phyloP scores from a whole-genome alignment of 2,113 vertebrate genomes.

The Hyla sarda region DNA sequence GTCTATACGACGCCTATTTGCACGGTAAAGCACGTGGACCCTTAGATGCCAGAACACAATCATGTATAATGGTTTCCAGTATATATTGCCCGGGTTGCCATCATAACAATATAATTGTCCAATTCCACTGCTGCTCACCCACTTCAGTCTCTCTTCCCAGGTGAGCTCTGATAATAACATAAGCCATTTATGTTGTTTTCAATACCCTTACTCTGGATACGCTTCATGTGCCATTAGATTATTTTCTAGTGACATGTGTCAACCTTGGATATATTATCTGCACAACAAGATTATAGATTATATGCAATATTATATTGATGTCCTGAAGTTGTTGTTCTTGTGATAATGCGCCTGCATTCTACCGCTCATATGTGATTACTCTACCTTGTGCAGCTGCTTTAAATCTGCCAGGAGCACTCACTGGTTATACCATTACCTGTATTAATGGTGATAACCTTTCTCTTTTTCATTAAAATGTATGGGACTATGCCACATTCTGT shows the following conservation, averaged over 20 bases:
- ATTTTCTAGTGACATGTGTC: background rate
- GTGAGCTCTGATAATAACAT: too few relatives aligned
- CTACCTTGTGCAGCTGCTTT: background rate
- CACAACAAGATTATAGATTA: background rate
- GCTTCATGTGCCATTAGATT: background rate
- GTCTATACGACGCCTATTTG: too few relatives aligned
- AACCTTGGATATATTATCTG: background rate
- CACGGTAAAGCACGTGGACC: too few relatives aligned
- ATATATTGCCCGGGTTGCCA: too few relatives aligned
- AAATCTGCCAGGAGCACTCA: background rate
- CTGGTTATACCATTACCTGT: background rate
- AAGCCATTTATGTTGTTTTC: background rate
- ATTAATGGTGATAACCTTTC: conserved; percentile 7
- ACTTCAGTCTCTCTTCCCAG: background rate
- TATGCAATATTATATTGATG: conserved; percentile 1
- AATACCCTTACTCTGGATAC: background rate
- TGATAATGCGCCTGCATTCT: background rate
- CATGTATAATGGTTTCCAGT: too few relatives aligned
- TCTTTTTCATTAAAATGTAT: conserved; percentile 20
- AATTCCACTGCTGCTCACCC: background rate
- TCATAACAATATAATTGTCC: too few relatives aligned
- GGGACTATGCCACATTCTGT: background rate
- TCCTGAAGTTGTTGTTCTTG: background rate
- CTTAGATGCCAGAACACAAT: too few relatives aligned
- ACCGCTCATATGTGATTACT: conserved; percentile 5